Conservation (phyloP, 2,113 vertebrate genomes). For the Dolichotis patagonum region DNA sequence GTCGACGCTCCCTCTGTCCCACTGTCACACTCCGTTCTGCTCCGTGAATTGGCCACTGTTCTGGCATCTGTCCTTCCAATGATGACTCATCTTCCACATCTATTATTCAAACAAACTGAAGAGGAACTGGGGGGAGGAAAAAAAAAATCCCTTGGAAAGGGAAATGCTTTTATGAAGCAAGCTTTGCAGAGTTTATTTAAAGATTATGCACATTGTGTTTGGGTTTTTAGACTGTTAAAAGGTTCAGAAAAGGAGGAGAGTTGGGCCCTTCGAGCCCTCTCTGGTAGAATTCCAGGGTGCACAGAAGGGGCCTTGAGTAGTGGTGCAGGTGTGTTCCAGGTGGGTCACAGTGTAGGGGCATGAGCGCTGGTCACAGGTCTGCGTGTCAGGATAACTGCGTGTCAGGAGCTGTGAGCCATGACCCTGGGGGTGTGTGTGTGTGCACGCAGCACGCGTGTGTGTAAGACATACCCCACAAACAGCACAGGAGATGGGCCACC, state of each 20-base stretch:
- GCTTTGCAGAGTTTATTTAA: not conserved
- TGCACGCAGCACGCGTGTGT: not conserved
- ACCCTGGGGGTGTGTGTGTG: fast-evolving
- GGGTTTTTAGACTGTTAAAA: not conserved
- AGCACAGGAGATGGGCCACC: not conserved
- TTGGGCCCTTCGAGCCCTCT: too few relatives aligned
- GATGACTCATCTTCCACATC: not conserved
- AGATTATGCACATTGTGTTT: not conserved
- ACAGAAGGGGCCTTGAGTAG: not conserved
- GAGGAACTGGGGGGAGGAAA: too few relatives aligned
- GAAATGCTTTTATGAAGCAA: not conserved
- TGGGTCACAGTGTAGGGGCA: not conserved
- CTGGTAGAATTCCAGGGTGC: not conserved
- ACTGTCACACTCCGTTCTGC: fast-evolving
- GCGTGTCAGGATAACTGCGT: not conserved
- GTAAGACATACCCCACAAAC: not conserved
- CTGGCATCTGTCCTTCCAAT: fast-evolving
- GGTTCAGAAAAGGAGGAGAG: not conserved
- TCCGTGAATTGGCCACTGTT: not conserved
- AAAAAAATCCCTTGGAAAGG: not conserved
- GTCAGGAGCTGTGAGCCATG: not conserved
- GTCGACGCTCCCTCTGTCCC: not conserved
- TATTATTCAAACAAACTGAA: not conserved
- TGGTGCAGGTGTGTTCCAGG: fast-evolving
- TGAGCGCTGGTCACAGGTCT: not conserved